Evolutionary conservation across 2,113 vertebrate species (phyloP).

Genomic region (Cygnus atratus): DNA sequence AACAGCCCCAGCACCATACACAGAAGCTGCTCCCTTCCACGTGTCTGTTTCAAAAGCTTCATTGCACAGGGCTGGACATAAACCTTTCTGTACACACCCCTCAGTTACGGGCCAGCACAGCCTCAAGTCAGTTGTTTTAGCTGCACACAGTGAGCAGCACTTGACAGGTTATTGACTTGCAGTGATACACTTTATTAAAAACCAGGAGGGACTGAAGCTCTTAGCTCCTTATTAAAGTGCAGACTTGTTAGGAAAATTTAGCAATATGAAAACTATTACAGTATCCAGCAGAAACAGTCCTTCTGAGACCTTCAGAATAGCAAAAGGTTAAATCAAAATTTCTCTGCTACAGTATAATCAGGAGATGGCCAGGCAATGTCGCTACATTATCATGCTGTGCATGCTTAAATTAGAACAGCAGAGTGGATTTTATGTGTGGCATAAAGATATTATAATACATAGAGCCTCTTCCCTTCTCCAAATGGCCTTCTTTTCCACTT

Average conservation of each 20-base stretch:
- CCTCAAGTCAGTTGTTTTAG: not conserved
- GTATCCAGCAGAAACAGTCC: not conserved
- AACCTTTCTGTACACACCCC: not conserved
- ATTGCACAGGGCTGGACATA: accelerated
- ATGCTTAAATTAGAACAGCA: not conserved
- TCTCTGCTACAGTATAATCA: not conserved
- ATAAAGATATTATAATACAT: not conserved
- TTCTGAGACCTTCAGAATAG: slow-evolving; percentile 20
- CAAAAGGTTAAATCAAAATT: slow-evolving; percentile 46
- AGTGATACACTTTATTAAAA: slow-evolving; percentile 25
- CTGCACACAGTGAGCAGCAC: not conserved
- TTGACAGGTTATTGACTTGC: slow-evolving; percentile 31
- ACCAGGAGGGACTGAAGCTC: not conserved
- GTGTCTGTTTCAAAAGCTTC: accelerated
- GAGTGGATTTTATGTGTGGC: not conserved
- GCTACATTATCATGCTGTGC: not conserved
- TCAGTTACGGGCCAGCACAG: not conserved
- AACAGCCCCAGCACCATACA: not conserved
- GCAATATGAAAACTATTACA: slow-evolving; percentile 3
- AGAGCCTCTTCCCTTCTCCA: not conserved
- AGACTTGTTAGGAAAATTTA: slow-evolving; percentile 13
- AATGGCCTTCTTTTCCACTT: not conserved
- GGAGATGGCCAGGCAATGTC: not conserved
- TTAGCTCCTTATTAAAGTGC: not conserved
- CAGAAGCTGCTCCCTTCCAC: not conserved